A percentile compares a stretch with the other conserved stretches of the same genome.
These are phyloP conservation scores for Drosophila repletoides DNA, from an alignment of 1,140 invertebrate genomes.

Conservation along the genomic window DNA sequence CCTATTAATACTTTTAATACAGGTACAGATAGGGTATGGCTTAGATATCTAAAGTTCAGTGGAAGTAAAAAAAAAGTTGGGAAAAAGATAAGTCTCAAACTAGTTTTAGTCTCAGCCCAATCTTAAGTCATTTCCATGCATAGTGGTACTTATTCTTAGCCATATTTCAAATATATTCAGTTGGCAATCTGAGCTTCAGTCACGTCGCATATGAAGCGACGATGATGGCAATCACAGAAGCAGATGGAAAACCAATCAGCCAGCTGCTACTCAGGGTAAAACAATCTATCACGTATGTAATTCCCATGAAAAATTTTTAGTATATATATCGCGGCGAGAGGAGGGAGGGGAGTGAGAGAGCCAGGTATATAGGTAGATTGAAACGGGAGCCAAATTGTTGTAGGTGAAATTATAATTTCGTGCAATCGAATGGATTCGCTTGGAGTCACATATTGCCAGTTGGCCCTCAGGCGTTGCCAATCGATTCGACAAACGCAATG, in stretches of 20 bases:
- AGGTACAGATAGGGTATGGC: no score
- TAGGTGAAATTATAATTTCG: slow-evolving; percentile 75
- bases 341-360: background rate
- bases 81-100: no score
- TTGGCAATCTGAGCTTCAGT: slow-evolving; percentile 46
- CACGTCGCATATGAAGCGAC: slow-evolving; percentile 75
- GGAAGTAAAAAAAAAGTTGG: no score
- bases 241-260: slow-evolving; percentile 64
- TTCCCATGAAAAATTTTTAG: slow-evolving; percentile 80
- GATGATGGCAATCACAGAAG: slow-evolving; percentile 45
- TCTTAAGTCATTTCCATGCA: slow-evolving; percentile 40
- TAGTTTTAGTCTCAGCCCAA: background rate
- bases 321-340: slow-evolving; percentile 2
- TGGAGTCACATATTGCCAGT: slow-evolving; percentile 42
- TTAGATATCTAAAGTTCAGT: no score
- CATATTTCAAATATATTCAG: slow-evolving; percentile 2
- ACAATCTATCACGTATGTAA: slow-evolving; percentile 80
- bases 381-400: slow-evolving; percentile 77
- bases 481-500: slow-evolving; percentile 72
- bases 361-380: background rate
- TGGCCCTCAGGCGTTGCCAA: slow-evolving; percentile 58
- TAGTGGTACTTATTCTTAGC: slow-evolving; percentile 15
- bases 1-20: no score
- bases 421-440: slow-evolving; percentile 27
- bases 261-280: slow-evolving; percentile 44